phyloP scores from a whole-genome alignment of 2,888 invertebrate genomes.

The Epistrophe eligans region DNA sequence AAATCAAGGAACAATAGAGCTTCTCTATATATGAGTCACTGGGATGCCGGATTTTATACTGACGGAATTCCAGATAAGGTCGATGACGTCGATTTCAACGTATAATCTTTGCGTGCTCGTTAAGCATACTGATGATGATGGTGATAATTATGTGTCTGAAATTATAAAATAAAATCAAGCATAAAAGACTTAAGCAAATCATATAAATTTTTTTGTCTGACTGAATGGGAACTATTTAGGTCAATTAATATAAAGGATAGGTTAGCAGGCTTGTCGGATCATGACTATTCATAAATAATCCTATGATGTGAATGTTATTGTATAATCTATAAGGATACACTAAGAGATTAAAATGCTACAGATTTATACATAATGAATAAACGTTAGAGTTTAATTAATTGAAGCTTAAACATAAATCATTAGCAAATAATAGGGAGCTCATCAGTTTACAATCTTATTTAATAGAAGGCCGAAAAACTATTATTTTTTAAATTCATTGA shows the following conservation, averaged over 20 bases:
- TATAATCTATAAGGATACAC: too few relatives aligned
- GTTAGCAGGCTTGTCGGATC: background rate
- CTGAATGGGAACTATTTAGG: background rate
- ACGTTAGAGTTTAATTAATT: too few relatives aligned
- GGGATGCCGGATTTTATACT: conserved; percentile 48
- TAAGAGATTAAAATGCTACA: too few relatives aligned
- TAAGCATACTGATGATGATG: conserved; percentile 4
- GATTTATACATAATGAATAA: too few relatives aligned
- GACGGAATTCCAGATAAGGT: conserved; percentile 63
- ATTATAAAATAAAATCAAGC: conserved; percentile 7
- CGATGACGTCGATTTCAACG: conserved; percentile 34
- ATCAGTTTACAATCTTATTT: too few relatives aligned
- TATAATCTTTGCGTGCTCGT: conserved; percentile 37
- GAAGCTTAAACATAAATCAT: background rate
- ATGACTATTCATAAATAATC: background rate
- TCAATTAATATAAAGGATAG: background rate
- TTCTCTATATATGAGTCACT: conserved; percentile 53
- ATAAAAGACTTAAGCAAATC: background rate
- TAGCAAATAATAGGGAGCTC: too few relatives aligned
- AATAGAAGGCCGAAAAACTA: too few relatives aligned
- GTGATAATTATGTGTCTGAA: background rate
- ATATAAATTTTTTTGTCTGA: background rate
- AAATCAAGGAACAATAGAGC: conserved; percentile 33
- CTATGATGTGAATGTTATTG: too few relatives aligned
- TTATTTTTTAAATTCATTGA: too few relatives aligned